Base-by-base conservation (phyloP, 2,797 vertebrate genomes). In the Otolemur crassicaudatus region DNA sequence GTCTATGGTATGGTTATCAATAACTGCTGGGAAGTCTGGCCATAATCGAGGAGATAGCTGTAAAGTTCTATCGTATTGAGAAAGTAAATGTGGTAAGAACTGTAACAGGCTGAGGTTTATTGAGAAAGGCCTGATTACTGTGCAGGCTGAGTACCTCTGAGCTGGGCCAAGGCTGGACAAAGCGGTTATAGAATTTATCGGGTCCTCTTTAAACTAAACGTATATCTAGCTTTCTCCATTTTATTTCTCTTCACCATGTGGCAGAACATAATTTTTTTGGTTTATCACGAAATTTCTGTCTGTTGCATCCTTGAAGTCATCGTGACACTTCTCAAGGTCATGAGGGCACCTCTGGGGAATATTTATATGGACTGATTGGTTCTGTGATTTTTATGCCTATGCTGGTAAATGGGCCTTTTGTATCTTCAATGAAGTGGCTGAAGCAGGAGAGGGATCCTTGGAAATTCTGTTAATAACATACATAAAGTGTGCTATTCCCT, bases 381-480 rank as follows among this genome's bases (percentile, higher is more conserved):
- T 94, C 87, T 93, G 53, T 93, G 94, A 97, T 97, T 95, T 90
- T 94, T 97, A 79, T 95, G 96, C 96, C 97, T 95, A 90, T 61
- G 93, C 85, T 97, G 95, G 95, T 98, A 98, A 99, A 99, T 98
- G 98, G 98, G 98, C 97, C 97, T 98, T 99, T 98, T 98, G 97
- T 98, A 97, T 93, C 89, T 95, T 87, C 96, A 97, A 61, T 5
- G 23, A 94, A 82, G 75, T 95, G 96, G 97, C 95, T 97, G 86
- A 97, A 96, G 7, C n/a, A 25, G 49, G 60, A 8, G 22, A 83
- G 34, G 84, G 11, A 37, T 87, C 80, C 61, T 23, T 46, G 27
- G 91, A 91, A 97, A 96, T 98, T 97, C 98, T 98, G 97, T 98
- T 98, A 99, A 98, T 97, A 98, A 98, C 97, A 97, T 98, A 98